These are phyloP conservation scores for Agapornis roseicollis DNA, from an alignment of 2,113 vertebrate genomes.

Conservation along the genomic window DNA sequence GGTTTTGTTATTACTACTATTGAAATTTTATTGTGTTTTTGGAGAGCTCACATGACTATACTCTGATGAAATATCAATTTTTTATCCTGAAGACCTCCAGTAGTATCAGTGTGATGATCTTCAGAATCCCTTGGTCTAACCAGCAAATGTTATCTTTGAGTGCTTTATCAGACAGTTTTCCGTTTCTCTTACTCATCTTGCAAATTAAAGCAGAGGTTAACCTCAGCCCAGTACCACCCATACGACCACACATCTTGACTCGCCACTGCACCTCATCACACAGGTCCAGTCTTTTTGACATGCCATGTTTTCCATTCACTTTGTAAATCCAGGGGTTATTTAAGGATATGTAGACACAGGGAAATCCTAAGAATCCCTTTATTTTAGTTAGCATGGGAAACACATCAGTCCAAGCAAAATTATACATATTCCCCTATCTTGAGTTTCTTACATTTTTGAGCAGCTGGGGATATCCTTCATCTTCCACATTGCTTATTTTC, in stretches of 20 bases:
- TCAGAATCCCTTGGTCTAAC: background rate
- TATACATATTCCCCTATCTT: background rate
- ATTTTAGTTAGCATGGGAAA: background rate
- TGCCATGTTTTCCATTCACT: background rate
- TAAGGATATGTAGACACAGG: background rate
- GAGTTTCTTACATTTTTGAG: background rate
- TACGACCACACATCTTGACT: background rate
- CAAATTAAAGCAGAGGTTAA: background rate
- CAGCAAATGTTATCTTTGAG: background rate
- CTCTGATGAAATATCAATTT: background rate
- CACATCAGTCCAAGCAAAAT: rapidly evolving
- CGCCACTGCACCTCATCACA: background rate
- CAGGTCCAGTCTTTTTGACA: background rate
- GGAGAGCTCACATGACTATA: background rate
- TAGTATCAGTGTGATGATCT: background rate
- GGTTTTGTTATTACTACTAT: background rate
- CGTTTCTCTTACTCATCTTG: background rate
- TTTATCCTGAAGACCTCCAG: background rate
- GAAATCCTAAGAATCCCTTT: background rate
- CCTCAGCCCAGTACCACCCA: background rate
- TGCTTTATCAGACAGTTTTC: background rate
- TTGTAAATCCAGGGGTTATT: background rate
- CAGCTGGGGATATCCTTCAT: background rate
- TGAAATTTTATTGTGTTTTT: background rate
- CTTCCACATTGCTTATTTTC: background rate